phyloP scores from a whole-genome alignment of 2,797 vertebrate species.

The Squalus acanthias region DNA sequence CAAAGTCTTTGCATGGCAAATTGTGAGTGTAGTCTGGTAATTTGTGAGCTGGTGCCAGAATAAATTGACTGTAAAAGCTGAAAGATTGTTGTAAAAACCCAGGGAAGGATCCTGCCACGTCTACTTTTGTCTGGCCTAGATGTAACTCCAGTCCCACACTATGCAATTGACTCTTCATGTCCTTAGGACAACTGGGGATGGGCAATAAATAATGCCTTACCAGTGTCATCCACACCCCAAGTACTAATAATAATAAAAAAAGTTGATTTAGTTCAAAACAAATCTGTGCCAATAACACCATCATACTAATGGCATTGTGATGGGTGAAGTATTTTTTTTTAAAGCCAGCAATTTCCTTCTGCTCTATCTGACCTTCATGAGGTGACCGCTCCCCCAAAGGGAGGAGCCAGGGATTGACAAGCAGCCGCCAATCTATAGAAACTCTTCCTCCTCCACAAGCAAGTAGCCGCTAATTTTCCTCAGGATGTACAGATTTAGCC shows the following conservation, averaged over 20 bases:
- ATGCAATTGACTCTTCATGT: not conserved
- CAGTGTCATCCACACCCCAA: too few species aligned
- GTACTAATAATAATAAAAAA: not conserved
- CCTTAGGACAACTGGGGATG: not conserved
- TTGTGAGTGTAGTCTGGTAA: not conserved
- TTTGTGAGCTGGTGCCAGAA: not conserved
- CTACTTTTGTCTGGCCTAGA: not conserved
- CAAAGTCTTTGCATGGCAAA: not conserved
- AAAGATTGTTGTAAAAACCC: not conserved
- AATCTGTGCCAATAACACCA: not conserved
- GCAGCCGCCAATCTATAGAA: not conserved
- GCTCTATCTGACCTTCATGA: not conserved
- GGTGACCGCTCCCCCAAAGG: not conserved
- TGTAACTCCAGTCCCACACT: not conserved
- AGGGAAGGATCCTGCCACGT: not conserved
- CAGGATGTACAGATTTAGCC: not conserved
- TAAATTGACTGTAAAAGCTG: not conserved
- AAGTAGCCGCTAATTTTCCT: not conserved
- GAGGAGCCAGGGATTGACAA: not conserved
- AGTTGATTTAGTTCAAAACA: not conserved
- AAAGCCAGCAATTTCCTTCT: not conserved
- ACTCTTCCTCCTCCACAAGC: not conserved
- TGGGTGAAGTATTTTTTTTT: not conserved
- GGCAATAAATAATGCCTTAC: too few species aligned
- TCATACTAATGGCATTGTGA: not conserved